These are phyloP conservation scores for Pontoporia blainvillei DNA, from an alignment of 2,113 vertebrate species.

Conservation along the genomic window DNA sequence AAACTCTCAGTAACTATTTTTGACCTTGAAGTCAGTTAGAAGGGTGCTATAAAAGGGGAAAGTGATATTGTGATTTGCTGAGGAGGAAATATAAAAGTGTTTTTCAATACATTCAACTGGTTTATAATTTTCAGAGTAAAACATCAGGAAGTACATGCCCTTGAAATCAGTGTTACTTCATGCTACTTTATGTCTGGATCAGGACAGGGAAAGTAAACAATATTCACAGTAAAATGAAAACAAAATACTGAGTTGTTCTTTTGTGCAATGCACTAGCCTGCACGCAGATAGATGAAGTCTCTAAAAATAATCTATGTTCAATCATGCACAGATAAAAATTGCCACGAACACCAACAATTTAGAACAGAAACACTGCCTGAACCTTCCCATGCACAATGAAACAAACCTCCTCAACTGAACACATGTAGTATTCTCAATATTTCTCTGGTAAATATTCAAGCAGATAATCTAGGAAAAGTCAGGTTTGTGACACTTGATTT, in stretches of 20 bases:
- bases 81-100: not conserved
- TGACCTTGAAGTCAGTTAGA: not conserved
- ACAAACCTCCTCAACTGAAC: not conserved
- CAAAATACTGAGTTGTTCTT: not conserved
- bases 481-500: not conserved
- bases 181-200: not conserved
- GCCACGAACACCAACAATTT: not conserved
- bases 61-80: not conserved
- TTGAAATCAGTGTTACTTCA: not conserved
- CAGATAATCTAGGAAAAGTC: not conserved
- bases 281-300: not conserved
- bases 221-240: conserved; percentile 18
- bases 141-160: not conserved
- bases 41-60: not conserved
- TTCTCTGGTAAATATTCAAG: not conserved
- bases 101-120: not conserved
- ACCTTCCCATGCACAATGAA: not conserved
- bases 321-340: not conserved
- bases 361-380: not conserved
- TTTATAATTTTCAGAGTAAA: conserved; percentile 2
- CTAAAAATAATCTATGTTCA: not conserved
- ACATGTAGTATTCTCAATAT: not conserved
- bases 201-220: conserved; percentile 20
- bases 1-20: not conserved
- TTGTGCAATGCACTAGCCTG: not conserved